Percentiles rank a stretch among this genome's conserved stretches.
These are phyloP conservation scores for Clarias batrachus DNA, from an alignment of 2,113 vertebrate genomes.

Conservation along the genomic window DNA sequence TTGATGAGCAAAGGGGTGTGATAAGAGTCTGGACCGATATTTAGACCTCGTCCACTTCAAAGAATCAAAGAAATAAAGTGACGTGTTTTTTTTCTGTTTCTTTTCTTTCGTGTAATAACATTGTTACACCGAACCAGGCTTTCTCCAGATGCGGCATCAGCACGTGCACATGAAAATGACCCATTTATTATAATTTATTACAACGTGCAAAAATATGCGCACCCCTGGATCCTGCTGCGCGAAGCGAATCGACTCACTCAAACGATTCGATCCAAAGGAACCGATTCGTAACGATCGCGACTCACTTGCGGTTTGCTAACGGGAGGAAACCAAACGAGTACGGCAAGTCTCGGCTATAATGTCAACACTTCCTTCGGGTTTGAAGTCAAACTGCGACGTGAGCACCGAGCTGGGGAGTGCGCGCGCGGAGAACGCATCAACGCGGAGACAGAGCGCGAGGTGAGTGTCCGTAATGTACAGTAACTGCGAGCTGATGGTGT, in stretches of 20 bases:
- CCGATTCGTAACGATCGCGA: not conserved
- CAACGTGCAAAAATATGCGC: no score
- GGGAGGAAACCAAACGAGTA: slow-evolving; percentile 45
- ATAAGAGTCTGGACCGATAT: not conserved
- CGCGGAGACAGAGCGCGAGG: not conserved
- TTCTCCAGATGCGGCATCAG: no score
- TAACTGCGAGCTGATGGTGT: not conserved
- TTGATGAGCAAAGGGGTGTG: not conserved
- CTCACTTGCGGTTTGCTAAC: not conserved
- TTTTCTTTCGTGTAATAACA: no score
- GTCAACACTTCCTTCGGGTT: slow-evolving; percentile 38
- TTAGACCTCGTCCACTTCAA: not conserved
- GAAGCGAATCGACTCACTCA: not conserved
- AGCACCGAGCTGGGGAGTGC: not conserved
- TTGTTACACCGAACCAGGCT: no score
- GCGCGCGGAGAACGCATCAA: not conserved
- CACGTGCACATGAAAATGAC: not conserved
- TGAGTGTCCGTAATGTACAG: not conserved
- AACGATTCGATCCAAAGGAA: not conserved
- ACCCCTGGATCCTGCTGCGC: not conserved
- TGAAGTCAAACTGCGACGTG: slow-evolving; percentile 28
- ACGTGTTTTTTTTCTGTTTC: no score
- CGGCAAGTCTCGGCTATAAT: slow-evolving; percentile 41
- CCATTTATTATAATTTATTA: not conserved
- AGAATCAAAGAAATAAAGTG: not conserved